Base-by-base conservation (phyloP, 2,888 invertebrate species). In the Cryptops parisi region DNA sequence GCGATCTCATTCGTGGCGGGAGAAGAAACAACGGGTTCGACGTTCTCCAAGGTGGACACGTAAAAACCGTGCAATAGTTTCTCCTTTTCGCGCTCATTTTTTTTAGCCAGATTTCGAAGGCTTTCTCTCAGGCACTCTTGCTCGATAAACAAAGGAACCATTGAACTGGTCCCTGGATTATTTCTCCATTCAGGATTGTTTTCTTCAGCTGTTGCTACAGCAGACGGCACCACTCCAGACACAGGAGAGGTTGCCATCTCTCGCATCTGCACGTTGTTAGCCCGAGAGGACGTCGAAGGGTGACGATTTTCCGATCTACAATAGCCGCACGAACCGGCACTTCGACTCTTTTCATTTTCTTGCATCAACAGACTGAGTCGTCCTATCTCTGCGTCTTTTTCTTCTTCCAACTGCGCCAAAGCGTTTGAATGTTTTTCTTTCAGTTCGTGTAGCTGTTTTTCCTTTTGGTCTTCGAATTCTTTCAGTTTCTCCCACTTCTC, bases 401-500 rank as follows among this genome's bases (percentile, higher is more conserved):
- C 38, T 33, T 33, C 21, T 6, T 12, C 17, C 15, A 38, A 22
- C n/a, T n/a, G n/a, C n/a, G n/a, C n/a, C n/a, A n/a, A n/a, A n/a
- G n/a, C n/a, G n/a, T n/a, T n/a, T n/a, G n/a, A n/a, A n/a, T n/a
- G n/a, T 33, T 6, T n/a, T 41, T 19, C 19, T 15, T 15, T 41
- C 19, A 39, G 22, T 23, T 49, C 49, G 12, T 49, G 2, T 38
- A 21, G 15, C 41, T 50, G 50, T 23, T 50, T 39, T 25, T n/a
- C 26, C 9, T 25, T 39, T n/a, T 24, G 41, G 23, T 50, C 50
- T 23, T 40, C 24, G 6, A 50, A 50, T 24, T 45, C 24, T 33
- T 45, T 26, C 9, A 44, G 19, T n/a, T 33, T n/a, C 22, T 43
- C 45, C 3, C 33, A 22, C 21, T 52, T 52, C 19, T 52, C 45